Evolutionary conservation across 2,113 vertebrate genomes (phyloP).

Genomic region (Corythornis cristatus): DNA sequence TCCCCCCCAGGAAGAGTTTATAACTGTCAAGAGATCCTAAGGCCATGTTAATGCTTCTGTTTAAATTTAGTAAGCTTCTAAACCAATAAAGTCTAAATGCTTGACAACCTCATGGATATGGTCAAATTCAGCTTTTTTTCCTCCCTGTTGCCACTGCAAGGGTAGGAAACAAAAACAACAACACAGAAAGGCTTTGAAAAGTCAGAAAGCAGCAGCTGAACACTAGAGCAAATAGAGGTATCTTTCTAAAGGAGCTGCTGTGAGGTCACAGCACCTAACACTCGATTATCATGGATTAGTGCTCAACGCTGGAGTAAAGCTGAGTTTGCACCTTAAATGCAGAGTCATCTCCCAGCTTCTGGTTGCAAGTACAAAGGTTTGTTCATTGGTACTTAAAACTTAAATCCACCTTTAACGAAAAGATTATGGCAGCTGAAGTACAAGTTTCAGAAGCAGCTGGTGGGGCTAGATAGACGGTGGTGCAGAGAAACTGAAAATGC

Average conservation of each 20-base stretch:
- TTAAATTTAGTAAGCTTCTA: conserved; percentile 63
- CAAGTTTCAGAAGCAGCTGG: not conserved
- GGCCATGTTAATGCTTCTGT: conserved; percentile 48
- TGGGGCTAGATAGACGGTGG: not conserved
- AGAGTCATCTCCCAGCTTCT: not conserved
- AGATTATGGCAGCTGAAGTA: conserved; percentile 21
- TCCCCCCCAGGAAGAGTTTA: conserved; percentile 68
- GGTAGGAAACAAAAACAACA: not conserved
- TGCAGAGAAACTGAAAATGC: not conserved
- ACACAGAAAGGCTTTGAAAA: not conserved
- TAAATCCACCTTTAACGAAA: conserved; percentile 49
- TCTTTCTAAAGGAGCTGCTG: not conserved
- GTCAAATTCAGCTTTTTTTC: not conserved
- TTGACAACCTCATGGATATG: conserved; percentile 31
- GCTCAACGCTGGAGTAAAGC: not conserved
- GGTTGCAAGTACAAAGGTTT: not conserved
- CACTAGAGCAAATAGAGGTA: not conserved
- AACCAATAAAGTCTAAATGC: conserved; percentile 3
- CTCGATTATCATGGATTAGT: not conserved
- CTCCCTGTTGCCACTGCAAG: not conserved
- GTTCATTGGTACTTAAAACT: not conserved
- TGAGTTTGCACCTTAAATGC: not conserved
- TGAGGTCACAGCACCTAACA: accelerated
- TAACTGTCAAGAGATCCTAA: conserved; percentile 56
- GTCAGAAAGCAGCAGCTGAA: not conserved